phyloP scores from a whole-genome alignment of 2,888 invertebrate species.

The Drosophila borborema region DNA sequence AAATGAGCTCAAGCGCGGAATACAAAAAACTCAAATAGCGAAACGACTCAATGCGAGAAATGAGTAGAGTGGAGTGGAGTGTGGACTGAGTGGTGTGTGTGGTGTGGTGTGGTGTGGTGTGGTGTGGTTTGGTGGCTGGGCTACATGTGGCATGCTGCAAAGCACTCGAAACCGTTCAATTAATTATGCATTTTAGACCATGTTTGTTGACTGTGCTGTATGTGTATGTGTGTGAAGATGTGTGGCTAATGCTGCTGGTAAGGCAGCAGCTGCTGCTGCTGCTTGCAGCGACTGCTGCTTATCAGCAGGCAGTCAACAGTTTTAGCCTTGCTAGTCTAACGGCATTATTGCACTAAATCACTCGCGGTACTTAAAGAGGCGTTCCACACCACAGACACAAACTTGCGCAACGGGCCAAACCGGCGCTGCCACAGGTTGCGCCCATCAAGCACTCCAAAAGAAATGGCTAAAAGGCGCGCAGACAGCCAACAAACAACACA shows the following conservation, averaged over 20 bases:
- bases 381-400: conserved; percentile 49
- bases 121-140: conserved; percentile 24
- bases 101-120: not conserved
- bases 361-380: conserved; percentile 79
- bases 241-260: conserved; percentile 33
- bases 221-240: conserved; percentile 9
- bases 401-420: conserved; percentile 73
- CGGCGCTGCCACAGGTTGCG: conserved; percentile 58
- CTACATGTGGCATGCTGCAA: conserved; percentile 59
- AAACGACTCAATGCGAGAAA: conserved; percentile 48
- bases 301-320: conserved; percentile 42
- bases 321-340: conserved; percentile 64
- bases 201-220: conserved; percentile 53
- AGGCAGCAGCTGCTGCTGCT: conserved; percentile 30
- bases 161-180: conserved; percentile 51
- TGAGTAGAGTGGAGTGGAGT: conserved; percentile 31
- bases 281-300: conserved; percentile 33
- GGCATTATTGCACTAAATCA: conserved; percentile 80
- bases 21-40: conserved; percentile 30
- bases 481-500: conserved; percentile 57
- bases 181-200: conserved; percentile 79
- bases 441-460: conserved; percentile 49
- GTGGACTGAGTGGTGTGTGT: not conserved
- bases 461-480: conserved; percentile 40
- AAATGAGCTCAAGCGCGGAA: conserved; percentile 39